Base-by-base conservation (phyloP, 2,797 vertebrate genomes). In the Tolypeutes matacus region DNA sequence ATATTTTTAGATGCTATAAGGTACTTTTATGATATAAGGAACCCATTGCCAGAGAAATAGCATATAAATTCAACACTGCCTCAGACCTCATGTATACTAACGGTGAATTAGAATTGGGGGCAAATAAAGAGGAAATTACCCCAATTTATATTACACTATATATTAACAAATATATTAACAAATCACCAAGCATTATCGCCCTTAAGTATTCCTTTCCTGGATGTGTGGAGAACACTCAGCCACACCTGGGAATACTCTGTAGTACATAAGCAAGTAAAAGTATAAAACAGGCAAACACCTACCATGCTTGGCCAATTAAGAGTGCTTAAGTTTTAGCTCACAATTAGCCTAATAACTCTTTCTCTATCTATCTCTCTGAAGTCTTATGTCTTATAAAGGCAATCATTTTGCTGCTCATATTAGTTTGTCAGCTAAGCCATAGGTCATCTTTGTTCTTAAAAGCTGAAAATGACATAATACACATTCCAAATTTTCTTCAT, bases 371-470 rank as follows among this genome's bases (percentile, higher is more conserved):
- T 82, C 6, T 72, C 31, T 92, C 34, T 81, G 23, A 25, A 51
- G 23, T 25, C 23, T 85, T 85, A 92, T 27, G 23, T 17, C 23
- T 85, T 85, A 93, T 23, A 90, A 3, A 65, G 70, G 34, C 49
- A 73, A 53, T 46, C 72, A 9, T 56, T 76, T 75, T 85, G 7
- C 10, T 51, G 27, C 14, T 69, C 10, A 69, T 89, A 83, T 53
- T 86, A 23, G n/a, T 64, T 76, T 78, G 86, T 93, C 75, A 77
- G 36, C 75, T 83, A 89, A 84, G 20, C 21, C 14, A 36, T 53
- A 88, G 34, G 3, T 86, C 70, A 86, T 62, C 17, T 86, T 77
- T 92, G 88, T 75, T 90, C 31, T 75, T 83, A 51, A 94, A 95
- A 51, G 21, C 69, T 95, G 67, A 89, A 95, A 62, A 49, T 67